Percentiles rank a stretch among this genome's conserved stretches.
phyloP scores from a whole-genome alignment of 2,113 vertebrate genomes.

The Cavia aperea region DNA sequence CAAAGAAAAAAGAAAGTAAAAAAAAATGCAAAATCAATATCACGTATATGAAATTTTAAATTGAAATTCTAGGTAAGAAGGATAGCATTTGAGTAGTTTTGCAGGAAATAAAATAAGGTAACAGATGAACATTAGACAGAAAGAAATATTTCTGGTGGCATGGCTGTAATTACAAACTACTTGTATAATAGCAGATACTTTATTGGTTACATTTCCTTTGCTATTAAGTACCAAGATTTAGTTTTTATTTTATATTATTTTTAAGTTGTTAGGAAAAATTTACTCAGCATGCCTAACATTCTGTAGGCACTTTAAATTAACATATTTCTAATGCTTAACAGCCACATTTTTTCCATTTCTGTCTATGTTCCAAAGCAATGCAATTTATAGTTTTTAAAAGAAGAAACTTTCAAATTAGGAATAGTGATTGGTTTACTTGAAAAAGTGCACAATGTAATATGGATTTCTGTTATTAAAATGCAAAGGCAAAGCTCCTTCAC shows the following conservation, averaged over 20 bases:
- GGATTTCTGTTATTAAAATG: slow-evolving; percentile 5
- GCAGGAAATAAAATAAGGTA: background rate
- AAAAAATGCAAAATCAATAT: background rate
- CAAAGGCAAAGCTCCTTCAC: slow-evolving; percentile 3
- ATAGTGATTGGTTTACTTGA: background rate
- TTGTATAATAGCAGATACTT: background rate
- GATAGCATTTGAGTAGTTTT: background rate
- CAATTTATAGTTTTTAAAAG: background rate
- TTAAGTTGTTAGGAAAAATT: slow-evolving; percentile 31
- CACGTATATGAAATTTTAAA: background rate
- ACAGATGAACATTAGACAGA: background rate
- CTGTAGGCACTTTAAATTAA: background rate
- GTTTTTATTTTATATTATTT: slow-evolving; percentile 9
- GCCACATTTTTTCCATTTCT: background rate
- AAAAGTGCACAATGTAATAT: background rate
- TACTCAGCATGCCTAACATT: background rate
- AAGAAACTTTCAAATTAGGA: slow-evolving; percentile 31
- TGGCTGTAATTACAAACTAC: background rate
- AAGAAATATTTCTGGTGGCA: background rate
- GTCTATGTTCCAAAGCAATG: slow-evolving; percentile 21
- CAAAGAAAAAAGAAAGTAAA: background rate
- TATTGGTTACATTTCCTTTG: background rate
- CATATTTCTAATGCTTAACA: background rate
- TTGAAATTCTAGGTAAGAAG: background rate
- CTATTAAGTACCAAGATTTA: background rate